Evolutionary conservation across 2,797 vertebrate genomes (phyloP).

Genomic region (Pantherophis alleghaniensis): DNA sequence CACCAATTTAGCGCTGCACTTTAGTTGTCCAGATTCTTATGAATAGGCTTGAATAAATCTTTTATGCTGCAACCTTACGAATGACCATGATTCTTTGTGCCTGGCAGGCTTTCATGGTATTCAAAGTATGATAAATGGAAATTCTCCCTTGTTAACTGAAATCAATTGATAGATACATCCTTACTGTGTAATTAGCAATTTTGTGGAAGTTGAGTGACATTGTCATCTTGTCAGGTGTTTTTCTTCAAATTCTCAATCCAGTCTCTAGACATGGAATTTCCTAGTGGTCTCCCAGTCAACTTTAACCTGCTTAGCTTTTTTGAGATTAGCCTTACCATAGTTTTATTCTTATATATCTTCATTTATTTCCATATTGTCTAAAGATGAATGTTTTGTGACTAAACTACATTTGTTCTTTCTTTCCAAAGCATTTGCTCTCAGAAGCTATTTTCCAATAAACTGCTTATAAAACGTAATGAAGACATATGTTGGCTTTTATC

Average conservation of each 20-base stretch:
- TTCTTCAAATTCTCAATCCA: background rate
- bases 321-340: background rate
- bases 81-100: background rate
- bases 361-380: background rate
- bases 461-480: conserved; percentile 18
- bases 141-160: background rate
- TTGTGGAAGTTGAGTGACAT: background rate
- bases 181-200: background rate
- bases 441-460: conserved; percentile 4
- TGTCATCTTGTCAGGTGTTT: background rate
- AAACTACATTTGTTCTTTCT: conserved; percentile 35
- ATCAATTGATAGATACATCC: background rate
- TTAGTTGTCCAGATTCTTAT: background rate
- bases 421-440: conserved; percentile 32
- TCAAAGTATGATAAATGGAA: background rate
- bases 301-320: background rate
- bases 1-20: background rate
- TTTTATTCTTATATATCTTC: background rate
- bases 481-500: background rate
- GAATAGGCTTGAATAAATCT: background rate
- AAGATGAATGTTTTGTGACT: background rate
- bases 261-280: background rate
- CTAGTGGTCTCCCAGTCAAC: background rate
- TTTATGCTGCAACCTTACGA: background rate
- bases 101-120: background rate